phyloP scores from a whole-genome alignment of 2,888 invertebrate genomes.

The Lasioglossum oenotherae region DNA sequence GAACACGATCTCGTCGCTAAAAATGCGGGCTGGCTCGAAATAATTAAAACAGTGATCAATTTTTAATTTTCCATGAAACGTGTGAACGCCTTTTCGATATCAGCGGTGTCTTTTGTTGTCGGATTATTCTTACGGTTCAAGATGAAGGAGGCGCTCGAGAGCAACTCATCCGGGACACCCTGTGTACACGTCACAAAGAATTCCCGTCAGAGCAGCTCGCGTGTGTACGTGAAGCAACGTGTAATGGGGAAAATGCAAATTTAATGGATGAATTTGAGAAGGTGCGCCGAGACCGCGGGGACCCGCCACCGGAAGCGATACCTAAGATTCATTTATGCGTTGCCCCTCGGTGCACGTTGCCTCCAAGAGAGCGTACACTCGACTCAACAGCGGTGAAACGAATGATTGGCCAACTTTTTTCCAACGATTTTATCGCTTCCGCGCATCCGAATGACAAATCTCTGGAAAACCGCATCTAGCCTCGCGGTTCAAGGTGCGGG shows the following conservation, averaged over 20 bases:
- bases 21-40: not conserved
- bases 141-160: not conserved
- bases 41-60: not conserved
- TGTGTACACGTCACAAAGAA: constrained; percentile 50
- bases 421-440: constrained; percentile 20
- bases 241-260: constrained; percentile 67
- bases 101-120: not conserved
- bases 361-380: not conserved
- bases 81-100: not conserved
- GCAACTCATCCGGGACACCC: not conserved
- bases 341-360: not conserved
- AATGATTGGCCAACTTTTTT: constrained; percentile 38
- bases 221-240: constrained; percentile 33
- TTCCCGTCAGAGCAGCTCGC: constrained; percentile 26
- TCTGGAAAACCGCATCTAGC: not conserved
- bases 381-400: not conserved
- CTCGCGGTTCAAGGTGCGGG: not conserved
- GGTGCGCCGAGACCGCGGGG: constrained; percentile 25
- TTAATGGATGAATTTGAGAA: constrained; percentile 66
- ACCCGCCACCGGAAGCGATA: constrained; percentile 35
- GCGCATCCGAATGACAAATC: constrained; percentile 33
- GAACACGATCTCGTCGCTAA: no score
- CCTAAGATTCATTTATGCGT: constrained; percentile 51
- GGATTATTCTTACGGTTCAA: not conserved
- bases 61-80: not conserved